Conservation (phyloP, 1,140 invertebrate genomes). For the Trachymyrmex septentrionalis region DNA sequence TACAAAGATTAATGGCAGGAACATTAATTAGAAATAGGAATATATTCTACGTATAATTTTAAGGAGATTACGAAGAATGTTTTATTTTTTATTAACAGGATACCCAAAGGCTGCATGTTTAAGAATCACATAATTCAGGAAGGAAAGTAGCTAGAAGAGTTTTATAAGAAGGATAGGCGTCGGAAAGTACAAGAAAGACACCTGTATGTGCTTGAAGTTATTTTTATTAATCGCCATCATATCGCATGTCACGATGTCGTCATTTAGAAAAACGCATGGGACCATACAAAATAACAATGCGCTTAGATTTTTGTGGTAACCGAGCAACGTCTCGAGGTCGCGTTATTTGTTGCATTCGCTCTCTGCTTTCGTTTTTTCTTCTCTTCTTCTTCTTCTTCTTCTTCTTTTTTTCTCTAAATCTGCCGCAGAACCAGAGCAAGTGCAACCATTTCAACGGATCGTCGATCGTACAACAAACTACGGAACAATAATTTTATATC, state of each 20-base stretch:
- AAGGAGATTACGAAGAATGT: background rate
- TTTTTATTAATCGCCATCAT: conserved; percentile 82
- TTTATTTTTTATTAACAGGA: conserved; percentile 33
- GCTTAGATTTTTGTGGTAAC: conserved; percentile 82
- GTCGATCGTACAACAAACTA: conserved; percentile 66
- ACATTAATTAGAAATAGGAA: background rate
- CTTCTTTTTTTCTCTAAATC: background rate
- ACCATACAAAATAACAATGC: conserved; percentile 86
- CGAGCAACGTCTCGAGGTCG: conserved; percentile 79
- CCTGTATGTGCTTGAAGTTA: conserved; percentile 70
- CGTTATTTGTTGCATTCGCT: conserved; percentile 49
- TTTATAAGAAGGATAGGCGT: background rate
- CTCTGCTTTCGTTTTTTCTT: conserved; percentile 23
- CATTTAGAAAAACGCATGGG: conserved; percentile 84
- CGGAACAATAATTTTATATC: conserved; percentile 71
- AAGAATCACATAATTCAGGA: background rate
- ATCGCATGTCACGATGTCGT: conserved; percentile 81
- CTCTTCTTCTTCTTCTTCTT: background rate
- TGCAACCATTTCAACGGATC: conserved; percentile 56
- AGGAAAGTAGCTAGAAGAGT: background rate
- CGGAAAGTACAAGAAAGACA: background rate
- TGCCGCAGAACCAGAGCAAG: conserved; percentile 33
- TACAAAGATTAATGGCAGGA: background rate
- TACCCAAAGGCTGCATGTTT: conserved; percentile 20
- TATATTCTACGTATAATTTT: too few species aligned